These are phyloP conservation scores for Malurus leucopterus DNA, from an alignment of 2,797 vertebrate species.

Conservation along the genomic window DNA sequence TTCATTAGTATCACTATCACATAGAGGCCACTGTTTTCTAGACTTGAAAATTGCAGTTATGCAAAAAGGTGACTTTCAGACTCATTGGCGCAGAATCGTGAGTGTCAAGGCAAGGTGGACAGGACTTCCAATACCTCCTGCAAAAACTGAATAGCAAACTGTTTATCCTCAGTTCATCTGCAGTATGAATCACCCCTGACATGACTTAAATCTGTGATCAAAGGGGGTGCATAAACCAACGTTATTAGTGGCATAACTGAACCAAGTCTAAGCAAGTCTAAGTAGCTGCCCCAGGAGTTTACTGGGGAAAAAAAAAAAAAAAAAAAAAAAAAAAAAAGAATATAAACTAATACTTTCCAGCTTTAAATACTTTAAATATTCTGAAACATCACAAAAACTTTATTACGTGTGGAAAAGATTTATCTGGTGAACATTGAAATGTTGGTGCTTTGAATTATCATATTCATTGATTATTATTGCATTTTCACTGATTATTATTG, in stretches of 20 bases:
- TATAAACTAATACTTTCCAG: not conserved
- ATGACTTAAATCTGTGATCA: not conserved
- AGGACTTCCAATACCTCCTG: not conserved
- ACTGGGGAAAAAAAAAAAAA: not conserved
- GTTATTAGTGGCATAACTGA: not conserved
- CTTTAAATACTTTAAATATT: not conserved
- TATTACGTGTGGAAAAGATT: fast-evolving
- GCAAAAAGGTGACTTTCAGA: not conserved
- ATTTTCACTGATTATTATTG: not conserved
- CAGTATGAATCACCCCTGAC: not conserved
- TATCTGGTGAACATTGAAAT: not conserved
- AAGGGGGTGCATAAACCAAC: not conserved
- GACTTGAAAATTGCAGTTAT: not conserved
- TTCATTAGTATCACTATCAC: not conserved
- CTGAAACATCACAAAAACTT: not conserved
- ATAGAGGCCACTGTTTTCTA: not conserved
- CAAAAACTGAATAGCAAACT: not conserved
- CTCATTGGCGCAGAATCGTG: not conserved
- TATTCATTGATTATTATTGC: not conserved
- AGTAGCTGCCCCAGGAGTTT: not conserved
- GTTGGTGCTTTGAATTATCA: not conserved
- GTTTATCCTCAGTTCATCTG: not conserved
- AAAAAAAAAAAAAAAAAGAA: not conserved
- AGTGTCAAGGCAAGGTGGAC: not conserved
- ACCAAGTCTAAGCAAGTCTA: not conserved